Base-by-base conservation (phyloP, 2,113 vertebrate genomes). In the Lutjanus erythropterus region DNA sequence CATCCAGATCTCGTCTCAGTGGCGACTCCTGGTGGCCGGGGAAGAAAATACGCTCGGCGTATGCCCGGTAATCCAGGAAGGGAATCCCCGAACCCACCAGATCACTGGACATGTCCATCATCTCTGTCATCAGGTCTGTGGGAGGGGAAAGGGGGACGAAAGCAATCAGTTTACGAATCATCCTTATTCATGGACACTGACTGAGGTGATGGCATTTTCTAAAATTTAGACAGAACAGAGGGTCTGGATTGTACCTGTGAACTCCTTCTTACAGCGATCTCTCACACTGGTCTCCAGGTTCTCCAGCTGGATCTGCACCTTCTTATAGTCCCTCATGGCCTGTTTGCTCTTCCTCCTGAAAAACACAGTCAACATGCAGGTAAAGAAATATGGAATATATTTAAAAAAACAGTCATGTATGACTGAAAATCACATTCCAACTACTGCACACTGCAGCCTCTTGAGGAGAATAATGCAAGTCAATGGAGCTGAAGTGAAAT, bases 51-150 rank as follows among this genome's bases (percentile, higher is more conserved):
- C 97, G 96, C 88, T 99, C 98, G 0, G 97, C 97, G 0, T 99
- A 99, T 15, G 95, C 95, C 78, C 96, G 94, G 87, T 99, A 99
- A 87, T 99, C 97, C 73, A 98, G 93, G 94, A 99, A 97, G 39
- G 98, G 98, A 61, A 99, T 99, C 46, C 98, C 97, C 0, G 97
- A 99, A 25, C 97, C 97, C 82, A 97, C 96, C 50, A 99, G 91
- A 86, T 99, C 98, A 86, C 98, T 99, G 80, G 98, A 98, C 90
- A 98, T 96, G 84, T 99, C 98, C 81, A 98, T 99, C 97, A 99
- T 99, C 92, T 99, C 98, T 0, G 98, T 99, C 98, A 99, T 99
- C 70, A 99, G 92, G 91, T 99, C 98, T 99, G 61, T 55, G 25
- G 52, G 56, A 70, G 3, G 21, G 4, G n/a, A 6, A 6, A 15